Conservation (phyloP, 2,888 invertebrate species). For the Spicauda simplicius region DNA sequence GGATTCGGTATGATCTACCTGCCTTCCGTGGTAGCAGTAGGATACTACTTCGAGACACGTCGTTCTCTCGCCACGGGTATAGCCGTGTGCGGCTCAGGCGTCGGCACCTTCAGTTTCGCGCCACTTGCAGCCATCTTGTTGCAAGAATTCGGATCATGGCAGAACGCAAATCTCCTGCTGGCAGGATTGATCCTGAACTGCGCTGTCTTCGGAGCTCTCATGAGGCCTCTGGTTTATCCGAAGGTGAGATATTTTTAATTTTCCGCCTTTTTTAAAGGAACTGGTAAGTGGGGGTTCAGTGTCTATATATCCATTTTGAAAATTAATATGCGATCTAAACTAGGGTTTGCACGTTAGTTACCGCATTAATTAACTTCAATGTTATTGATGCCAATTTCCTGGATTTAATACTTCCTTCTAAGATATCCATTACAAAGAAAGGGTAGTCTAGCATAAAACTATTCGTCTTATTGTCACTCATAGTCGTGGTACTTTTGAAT, state of each 20-base stretch:
- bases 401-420: no score
- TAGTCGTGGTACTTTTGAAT: no score
- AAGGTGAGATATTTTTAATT: conserved; percentile 70
- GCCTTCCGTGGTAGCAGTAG: conserved; percentile 98
- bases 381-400: no score
- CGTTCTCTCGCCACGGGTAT: conserved; percentile 97
- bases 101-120: conserved; percentile 97
- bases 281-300: no score
- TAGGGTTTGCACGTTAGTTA: no score
- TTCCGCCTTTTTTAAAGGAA: neutral
- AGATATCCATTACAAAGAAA: no score
- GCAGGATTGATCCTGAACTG: conserved; percentile 97
- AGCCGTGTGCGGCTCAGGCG: conserved; percentile 97
- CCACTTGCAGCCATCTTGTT: conserved; percentile 93
- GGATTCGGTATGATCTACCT: conserved; percentile 97
- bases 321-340: no score
- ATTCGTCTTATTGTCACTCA: no score
- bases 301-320: no score
- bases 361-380: no score
- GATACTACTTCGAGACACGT: conserved; percentile 98
- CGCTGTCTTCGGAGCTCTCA: conserved; percentile 93
- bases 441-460: no score
- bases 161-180: conserved; percentile 94
- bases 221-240: conserved; percentile 92
- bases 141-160: conserved; percentile 92